Evolutionary conservation across 1,140 invertebrate species (phyloP).

Genomic region (Drosophila kepulauana): DNA sequence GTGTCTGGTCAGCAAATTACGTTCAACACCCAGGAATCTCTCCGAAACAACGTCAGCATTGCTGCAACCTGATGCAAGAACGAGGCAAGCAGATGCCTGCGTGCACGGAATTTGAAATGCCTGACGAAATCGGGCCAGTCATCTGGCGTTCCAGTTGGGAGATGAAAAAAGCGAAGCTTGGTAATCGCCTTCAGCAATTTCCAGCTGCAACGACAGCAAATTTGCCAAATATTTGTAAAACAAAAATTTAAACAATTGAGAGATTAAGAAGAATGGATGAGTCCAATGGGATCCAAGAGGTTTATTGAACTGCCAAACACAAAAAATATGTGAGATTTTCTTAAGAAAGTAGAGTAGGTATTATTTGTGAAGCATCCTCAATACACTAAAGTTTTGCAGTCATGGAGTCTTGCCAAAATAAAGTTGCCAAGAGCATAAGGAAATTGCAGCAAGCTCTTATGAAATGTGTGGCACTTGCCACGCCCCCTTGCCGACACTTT

Average conservation of each 20-base stretch:
- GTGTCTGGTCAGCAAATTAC: conserved; percentile 57
- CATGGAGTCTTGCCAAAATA: background rate
- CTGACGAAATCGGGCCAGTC: conserved; percentile 59
- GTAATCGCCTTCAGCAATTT: conserved; percentile 40
- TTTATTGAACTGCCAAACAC: background rate
- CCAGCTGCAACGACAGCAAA: conserved; percentile 28
- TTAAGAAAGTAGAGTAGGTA: too few relatives aligned
- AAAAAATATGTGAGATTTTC: too few relatives aligned
- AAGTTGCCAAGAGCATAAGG: background rate
- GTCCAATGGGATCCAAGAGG: background rate
- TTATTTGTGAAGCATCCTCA: too few relatives aligned
- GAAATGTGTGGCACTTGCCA: background rate
- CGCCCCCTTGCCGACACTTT: background rate
- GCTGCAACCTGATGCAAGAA: conserved; percentile 42
- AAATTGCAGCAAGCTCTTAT: background rate
- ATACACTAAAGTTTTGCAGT: too few relatives aligned
- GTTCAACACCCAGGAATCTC: conserved; percentile 42
- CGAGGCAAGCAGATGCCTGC: conserved; percentile 35
- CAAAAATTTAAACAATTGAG: conserved; percentile 14
- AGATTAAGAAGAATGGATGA: background rate
- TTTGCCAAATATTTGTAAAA: conserved; percentile 37
- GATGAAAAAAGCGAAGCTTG: background rate
- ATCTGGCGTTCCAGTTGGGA: conserved; percentile 41
- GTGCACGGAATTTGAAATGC: conserved; percentile 68
- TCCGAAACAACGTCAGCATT: background rate